Evolutionary conservation across 2,113 vertebrate species (phyloP), one percentile per base, ranked within the genome.

Genomic region (Geothlypis trichas): DNA sequence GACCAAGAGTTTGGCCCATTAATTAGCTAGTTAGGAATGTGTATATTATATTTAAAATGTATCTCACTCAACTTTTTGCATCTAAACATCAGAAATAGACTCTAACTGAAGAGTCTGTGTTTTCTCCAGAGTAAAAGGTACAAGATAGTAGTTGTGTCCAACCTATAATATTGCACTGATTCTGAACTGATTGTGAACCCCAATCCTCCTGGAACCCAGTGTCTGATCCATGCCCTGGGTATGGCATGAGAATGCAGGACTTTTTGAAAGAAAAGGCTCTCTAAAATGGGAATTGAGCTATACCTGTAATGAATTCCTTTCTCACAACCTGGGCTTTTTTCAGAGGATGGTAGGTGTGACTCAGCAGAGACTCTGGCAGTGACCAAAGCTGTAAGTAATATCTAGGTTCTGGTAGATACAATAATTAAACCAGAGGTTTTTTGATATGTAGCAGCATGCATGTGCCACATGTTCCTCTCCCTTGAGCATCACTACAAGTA

Each of bases 161-260:
- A 13, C 7, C 6, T 5, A 17, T 11, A 37, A 68, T 20, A 5
- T 44, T 33, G 23, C 16, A 39, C 1, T 39, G 37, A 39, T 39
- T 39, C 10, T 39, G 37, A 19, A 3, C 4, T 44, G 41, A 47
- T 0, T 0, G 8, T 15, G 17, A 66, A 35, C 11, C 27, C 7
- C 26, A 26, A 11, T 0, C 0, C 10, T 49, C 12, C 41, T 72
- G 28, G 5, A 0, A 13, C 44, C 18, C 52, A 5, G 1, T 5
- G 3, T 8, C 33, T 57, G 27, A 46, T 46, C 24, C 44, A 26
- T 27, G 23, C 17, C 13, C 41, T 77, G 27, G 7, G 6, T 71
- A 27, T 12, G 30, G 21, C 20, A 24, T 15, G 24, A 62, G 55
- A 84, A 27, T 23, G 23, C 5, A 71, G 31, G 9, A 21, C 8